phyloP scores from a whole-genome alignment of 2,888 invertebrate genomes.

The Lasioglossum zephyrum region DNA sequence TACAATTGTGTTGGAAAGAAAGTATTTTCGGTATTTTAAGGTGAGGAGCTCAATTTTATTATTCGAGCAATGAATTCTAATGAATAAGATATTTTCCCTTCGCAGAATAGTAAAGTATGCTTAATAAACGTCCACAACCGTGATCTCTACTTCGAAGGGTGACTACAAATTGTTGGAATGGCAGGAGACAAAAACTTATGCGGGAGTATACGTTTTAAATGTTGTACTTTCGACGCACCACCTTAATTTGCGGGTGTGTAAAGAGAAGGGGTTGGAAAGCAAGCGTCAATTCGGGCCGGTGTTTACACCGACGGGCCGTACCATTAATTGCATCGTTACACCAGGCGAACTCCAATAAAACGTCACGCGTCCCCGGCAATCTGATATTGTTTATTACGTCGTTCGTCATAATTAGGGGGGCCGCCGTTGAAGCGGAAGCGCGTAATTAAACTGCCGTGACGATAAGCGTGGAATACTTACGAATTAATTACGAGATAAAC shows the following conservation, averaged over 20 bases:
- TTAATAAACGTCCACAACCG: too few relatives aligned
- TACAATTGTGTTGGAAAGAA: too few relatives aligned
- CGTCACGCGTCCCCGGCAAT: slow-evolving; percentile 53
- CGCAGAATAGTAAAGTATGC: too few relatives aligned
- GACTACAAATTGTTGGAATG: too few relatives aligned
- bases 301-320: slow-evolving; percentile 45
- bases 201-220: neutral
- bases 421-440: slow-evolving; percentile 49
- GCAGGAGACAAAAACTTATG: too few relatives aligned
- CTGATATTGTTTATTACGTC: slow-evolving; percentile 63
- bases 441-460: slow-evolving; percentile 56
- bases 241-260: neutral
- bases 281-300: slow-evolving; percentile 37
- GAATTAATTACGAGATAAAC: slow-evolving; percentile 61
- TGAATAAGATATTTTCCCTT: too few relatives aligned
- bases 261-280: neutral
- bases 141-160: too few relatives aligned
- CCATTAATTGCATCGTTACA: slow-evolving; percentile 63
- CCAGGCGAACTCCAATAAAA: slow-evolving; percentile 57
- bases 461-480: slow-evolving; percentile 59
- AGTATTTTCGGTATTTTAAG: too few relatives aligned
- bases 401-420: slow-evolving; percentile 62
- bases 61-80: too few relatives aligned
- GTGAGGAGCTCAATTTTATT: too few relatives aligned
- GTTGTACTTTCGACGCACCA: neutral